Percentiles rank a stretch among this genome's conserved stretches.
phyloP scores from a whole-genome alignment of 1,140 invertebrate genomes.

The Zaprionus africanus region DNA sequence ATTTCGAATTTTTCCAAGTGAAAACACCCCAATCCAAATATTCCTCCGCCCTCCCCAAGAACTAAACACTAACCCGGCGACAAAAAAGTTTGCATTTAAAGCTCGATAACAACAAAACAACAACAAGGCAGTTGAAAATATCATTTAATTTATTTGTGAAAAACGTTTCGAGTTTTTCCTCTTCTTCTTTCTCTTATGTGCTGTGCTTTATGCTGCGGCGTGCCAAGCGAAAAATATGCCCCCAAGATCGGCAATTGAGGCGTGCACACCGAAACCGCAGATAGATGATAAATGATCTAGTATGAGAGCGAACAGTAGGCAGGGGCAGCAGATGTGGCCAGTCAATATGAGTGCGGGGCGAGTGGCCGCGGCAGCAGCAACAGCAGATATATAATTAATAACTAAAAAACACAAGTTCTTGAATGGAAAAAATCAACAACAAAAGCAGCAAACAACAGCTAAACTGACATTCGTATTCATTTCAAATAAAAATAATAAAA shows the following conservation, averaged over 20 bases:
- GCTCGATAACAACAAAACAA: constrained; percentile 29
- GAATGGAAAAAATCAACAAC: constrained; percentile 45
- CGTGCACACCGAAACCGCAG: constrained; percentile 2
- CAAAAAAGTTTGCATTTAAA: constrained; percentile 65
- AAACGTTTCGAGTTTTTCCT: constrained; percentile 33
- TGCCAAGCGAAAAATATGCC: constrained; percentile 2
- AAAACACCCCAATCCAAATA: constrained; percentile 16
- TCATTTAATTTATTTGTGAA: constrained; percentile 56
- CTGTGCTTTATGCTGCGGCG: not conserved
- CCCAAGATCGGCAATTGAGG: constrained; percentile 12
- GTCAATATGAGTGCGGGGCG: constrained; percentile 13
- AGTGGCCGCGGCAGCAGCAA: constrained; percentile 13
- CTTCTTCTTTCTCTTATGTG: constrained; percentile 28
- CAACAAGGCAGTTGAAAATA: constrained; percentile 47
- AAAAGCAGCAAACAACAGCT: constrained; percentile 62
- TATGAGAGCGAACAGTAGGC: not conserved
- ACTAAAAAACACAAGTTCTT: constrained; percentile 58
- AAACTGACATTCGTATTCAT: constrained; percentile 82
- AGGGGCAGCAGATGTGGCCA: no score
- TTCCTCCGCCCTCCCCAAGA: constrained; percentile 7
- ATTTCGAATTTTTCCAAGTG: constrained; percentile 69
- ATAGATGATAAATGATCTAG: constrained; percentile 9
- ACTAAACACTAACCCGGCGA: constrained; percentile 27
- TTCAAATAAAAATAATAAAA: constrained; percentile 80
- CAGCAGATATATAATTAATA: constrained; percentile 54